Evolutionary conservation across 2,113 vertebrate genomes (phyloP).

Genomic region (Chaetorhynchus papuensis): DNA sequence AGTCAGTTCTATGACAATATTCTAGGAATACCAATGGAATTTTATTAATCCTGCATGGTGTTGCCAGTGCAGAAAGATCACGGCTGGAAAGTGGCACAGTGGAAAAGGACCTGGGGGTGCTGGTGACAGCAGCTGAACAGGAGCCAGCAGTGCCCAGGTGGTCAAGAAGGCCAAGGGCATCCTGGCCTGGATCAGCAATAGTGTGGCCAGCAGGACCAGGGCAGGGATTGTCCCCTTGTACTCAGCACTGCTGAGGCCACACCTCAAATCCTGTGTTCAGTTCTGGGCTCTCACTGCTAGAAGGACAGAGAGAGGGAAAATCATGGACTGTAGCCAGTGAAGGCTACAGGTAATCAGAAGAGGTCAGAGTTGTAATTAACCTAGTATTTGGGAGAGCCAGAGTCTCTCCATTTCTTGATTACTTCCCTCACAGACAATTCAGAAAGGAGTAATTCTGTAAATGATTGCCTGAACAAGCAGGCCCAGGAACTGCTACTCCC

Average conservation of each 20-base stretch:
- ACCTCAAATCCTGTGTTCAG: neutral
- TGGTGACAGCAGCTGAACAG: neutral
- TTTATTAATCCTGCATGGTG: neutral
- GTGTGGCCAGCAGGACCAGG: neutral
- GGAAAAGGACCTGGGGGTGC: neutral
- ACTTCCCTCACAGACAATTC: neutral
- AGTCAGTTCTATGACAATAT: neutral
- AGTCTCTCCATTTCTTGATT: neutral
- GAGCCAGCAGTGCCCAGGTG: neutral
- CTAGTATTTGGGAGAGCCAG: neutral
- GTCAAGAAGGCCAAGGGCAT: rapidly evolving
- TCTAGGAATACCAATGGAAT: neutral
- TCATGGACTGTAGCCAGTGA: neutral
- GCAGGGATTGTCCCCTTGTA: neutral
- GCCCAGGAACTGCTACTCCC: neutral
- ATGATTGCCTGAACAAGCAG: neutral
- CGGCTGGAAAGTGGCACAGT: neutral
- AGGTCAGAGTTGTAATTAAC: neutral
- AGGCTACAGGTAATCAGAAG: neutral
- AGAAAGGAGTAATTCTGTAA: neutral
- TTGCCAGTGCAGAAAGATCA: neutral
- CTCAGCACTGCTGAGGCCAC: rapidly evolving
- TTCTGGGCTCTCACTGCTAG: rapidly evolving
- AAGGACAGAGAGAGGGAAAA: neutral
- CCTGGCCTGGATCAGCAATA: neutral